Percentiles rank a stretch among this genome's conserved stretches.
Conservation (phyloP, 2,888 invertebrate genomes). For the Amorpha juglandis region DNA sequence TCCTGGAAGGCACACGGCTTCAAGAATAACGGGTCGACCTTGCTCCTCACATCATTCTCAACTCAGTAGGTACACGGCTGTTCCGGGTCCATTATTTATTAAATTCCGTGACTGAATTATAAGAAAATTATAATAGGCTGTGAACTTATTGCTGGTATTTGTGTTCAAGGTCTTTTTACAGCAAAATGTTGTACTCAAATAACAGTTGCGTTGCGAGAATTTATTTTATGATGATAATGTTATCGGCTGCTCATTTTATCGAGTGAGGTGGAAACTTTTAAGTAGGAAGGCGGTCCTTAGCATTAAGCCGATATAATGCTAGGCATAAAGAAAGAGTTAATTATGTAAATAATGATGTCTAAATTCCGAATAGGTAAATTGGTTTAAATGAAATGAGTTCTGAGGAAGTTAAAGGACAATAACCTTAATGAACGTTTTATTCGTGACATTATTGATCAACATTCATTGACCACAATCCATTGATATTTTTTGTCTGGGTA, state of each 20-base stretch:
- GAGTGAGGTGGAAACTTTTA: too few species aligned
- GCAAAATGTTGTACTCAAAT: constrained; percentile 6
- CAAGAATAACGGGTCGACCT: constrained; percentile 29
- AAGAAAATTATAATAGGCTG: constrained; percentile 10
- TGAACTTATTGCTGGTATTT: constrained; percentile 15
- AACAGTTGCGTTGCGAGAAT: constrained; percentile 2
- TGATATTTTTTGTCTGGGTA: constrained; percentile 19
- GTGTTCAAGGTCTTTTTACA: background rate
- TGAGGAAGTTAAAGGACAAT: constrained; percentile 19
- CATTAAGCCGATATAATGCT: too few species aligned
- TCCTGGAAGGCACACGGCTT: constrained; percentile 45
- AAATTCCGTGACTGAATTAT: constrained; percentile 11
- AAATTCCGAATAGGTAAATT: background rate
- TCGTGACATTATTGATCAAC: constrained; percentile 6
- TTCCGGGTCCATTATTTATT: constrained; percentile 26
- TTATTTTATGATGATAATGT: background rate
- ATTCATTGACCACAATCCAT: constrained; percentile 26
- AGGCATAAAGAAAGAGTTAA: too few species aligned
- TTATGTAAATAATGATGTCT: too few species aligned
- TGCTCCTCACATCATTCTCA: constrained; percentile 20
- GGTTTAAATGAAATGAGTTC: background rate
- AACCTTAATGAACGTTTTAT: constrained; percentile 23
- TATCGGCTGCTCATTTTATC: too few species aligned
- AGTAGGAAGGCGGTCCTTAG: too few species aligned
- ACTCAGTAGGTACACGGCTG: background rate